Percentiles rank a stretch among this genome's conserved stretches.
phyloP scores from a whole-genome alignment of 1,140 invertebrate genomes.

The Drosophila santomea region DNA sequence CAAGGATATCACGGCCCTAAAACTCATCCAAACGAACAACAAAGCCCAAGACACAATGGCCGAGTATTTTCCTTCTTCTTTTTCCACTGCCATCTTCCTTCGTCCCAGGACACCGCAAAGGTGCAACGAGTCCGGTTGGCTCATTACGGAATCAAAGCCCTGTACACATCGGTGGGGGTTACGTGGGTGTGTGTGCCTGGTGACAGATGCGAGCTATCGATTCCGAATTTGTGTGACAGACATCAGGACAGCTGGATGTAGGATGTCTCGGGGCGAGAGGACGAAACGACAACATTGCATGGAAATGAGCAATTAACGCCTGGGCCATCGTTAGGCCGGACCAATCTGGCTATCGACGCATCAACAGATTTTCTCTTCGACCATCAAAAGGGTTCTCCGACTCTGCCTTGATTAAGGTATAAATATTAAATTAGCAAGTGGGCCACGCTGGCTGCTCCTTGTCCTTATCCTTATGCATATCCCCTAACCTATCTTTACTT shows the following conservation, averaged over 20 bases:
- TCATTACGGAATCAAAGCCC: slow-evolving; percentile 79
- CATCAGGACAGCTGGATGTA: slow-evolving; percentile 19
- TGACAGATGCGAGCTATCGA: slow-evolving; percentile 75
- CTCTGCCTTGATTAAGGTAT: slow-evolving; percentile 77
- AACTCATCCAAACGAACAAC: slow-evolving; percentile 67
- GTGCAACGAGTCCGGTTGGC: slow-evolving; percentile 61
- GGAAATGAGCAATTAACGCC: slow-evolving; percentile 80
- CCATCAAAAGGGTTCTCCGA: slow-evolving; percentile 54
- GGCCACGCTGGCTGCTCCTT: slow-evolving; percentile 1
- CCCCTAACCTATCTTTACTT: slow-evolving; percentile 13
- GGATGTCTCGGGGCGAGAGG: slow-evolving; percentile 5
- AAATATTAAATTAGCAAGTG: slow-evolving; percentile 77
- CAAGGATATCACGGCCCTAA: slow-evolving; percentile 74
- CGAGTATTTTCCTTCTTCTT: slow-evolving; percentile 22
- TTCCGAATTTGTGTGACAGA: slow-evolving; percentile 69
- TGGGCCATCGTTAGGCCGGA: slow-evolving; percentile 52
- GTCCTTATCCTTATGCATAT: neutral
- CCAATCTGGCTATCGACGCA: slow-evolving; percentile 44
- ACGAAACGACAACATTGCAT: slow-evolving; percentile 52
- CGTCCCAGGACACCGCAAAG: slow-evolving; percentile 56
- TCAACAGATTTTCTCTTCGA: slow-evolving; percentile 63
- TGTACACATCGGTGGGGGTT: slow-evolving; percentile 33
- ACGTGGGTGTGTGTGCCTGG: slow-evolving; percentile 32
- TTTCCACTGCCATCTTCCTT: slow-evolving; percentile 15
- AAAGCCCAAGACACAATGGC: slow-evolving; percentile 57